These are phyloP conservation scores for Eufriesea mexicana DNA, from an alignment of 1,140 invertebrate genomes.

Conservation along the genomic window DNA sequence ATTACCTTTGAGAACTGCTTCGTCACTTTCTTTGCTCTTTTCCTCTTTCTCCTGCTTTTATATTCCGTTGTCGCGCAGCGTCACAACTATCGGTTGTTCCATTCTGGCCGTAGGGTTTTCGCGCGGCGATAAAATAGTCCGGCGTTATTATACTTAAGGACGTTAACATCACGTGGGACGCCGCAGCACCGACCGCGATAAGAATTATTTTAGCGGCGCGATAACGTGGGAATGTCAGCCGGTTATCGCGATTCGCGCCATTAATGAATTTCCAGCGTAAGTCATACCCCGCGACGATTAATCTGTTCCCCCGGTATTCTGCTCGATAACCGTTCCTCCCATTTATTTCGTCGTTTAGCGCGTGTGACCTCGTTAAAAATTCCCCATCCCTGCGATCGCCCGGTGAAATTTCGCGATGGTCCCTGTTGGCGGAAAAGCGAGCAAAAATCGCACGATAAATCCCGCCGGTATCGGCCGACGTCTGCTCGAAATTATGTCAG, in stretches of 20 bases:
- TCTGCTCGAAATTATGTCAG: conserved; percentile 16
- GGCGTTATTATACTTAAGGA: conserved; percentile 27
- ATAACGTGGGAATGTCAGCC: conserved; percentile 55
- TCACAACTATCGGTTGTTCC: neutral
- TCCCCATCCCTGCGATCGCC: neutral
- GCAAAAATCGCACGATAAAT: neutral
- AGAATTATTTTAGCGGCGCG: conserved; percentile 56
- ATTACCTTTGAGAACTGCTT: neutral
- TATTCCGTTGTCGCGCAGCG: neutral
- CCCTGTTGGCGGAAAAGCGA: neutral
- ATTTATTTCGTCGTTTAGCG: neutral
- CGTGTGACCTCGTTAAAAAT: neutral
- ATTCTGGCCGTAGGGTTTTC: neutral
- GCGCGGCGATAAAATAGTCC: conserved; percentile 10
- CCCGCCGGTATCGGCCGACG: neutral
- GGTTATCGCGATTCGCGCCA: conserved; percentile 54
- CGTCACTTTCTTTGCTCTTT: neutral
- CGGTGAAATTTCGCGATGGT: no score
- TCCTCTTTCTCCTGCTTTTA: neutral
- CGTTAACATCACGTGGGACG: conserved; percentile 34
- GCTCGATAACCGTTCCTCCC: neutral
- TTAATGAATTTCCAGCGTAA: conserved; percentile 56
- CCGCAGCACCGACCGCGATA: conserved; percentile 30
- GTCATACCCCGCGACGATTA: conserved; percentile 29
- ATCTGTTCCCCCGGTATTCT: neutral